These are phyloP conservation scores for Disparrhopalites patrizii DNA, from an alignment of 2,888 invertebrate genomes.

Conservation along the genomic window DNA sequence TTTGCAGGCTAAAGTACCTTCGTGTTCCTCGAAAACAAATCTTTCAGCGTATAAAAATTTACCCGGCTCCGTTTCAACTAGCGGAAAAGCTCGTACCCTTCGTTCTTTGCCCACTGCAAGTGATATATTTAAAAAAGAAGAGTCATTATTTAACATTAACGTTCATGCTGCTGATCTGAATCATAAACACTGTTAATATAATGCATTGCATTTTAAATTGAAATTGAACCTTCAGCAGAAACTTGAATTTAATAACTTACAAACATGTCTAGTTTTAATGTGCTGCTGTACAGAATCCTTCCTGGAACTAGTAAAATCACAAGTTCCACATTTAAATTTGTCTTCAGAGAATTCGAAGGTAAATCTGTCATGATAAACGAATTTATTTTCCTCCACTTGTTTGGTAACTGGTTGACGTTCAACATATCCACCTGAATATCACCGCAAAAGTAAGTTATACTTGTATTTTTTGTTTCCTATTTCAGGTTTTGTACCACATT, in stretches of 20 bases:
- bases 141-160: no score
- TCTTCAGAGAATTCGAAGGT: neutral
- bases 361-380: neutral
- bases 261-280: neutral
- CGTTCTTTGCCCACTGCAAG: neutral
- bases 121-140: neutral
- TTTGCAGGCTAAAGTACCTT: neutral
- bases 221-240: neutral
- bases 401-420: neutral
- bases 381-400: neutral
- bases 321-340: neutral
- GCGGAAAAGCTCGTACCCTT: neutral
- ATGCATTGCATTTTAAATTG: neutral
- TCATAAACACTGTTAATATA: neutral
- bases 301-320: neutral
- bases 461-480: no score
- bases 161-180: no score
- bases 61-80: neutral
- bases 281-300: neutral
- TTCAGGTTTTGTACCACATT: no score
- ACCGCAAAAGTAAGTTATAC: neutral
- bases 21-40: neutral
- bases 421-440: neutral
- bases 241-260: neutral
- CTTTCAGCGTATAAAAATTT: neutral